These are phyloP conservation scores for Osmoderma eremita DNA, from an alignment of 2,888 invertebrate species.

Conservation along the genomic window DNA sequence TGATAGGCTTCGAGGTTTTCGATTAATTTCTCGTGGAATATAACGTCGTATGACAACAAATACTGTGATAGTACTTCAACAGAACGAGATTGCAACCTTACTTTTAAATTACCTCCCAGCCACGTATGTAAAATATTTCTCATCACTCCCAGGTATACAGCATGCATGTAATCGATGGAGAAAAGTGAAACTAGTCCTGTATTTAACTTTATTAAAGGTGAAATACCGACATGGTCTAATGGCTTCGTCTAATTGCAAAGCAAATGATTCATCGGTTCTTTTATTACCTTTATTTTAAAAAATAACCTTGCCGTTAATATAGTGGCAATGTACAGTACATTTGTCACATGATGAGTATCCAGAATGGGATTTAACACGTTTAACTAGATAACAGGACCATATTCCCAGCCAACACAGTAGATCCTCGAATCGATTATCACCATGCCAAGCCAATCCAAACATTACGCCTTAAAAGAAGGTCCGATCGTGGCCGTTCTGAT, in stretches of 20 bases:
- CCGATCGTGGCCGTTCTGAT: too few relatives aligned
- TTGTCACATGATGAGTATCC: too few relatives aligned
- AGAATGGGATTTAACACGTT: too few relatives aligned
- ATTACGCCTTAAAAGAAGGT: too few relatives aligned
- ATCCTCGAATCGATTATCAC: too few relatives aligned
- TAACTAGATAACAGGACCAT: too few relatives aligned
- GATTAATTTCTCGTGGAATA: constrained; percentile 41
- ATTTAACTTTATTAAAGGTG: constrained; percentile 34
- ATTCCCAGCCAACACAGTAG: too few relatives aligned
- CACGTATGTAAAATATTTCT: constrained; percentile 33
- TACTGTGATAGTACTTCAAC: not conserved
- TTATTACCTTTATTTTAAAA: constrained; percentile 21
- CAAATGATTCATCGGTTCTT: constrained; percentile 28
- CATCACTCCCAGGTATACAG: constrained; percentile 38
- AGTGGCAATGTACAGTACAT: too few relatives aligned
- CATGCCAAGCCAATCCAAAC: too few relatives aligned
- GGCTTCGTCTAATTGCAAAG: constrained; percentile 1
- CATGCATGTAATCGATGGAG: too few relatives aligned
- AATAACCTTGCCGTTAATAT: too few relatives aligned
- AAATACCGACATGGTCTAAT: constrained; percentile 30
- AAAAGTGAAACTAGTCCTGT: constrained; percentile 18
- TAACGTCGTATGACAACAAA: not conserved
- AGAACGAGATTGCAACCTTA: not conserved
- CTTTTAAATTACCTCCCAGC: constrained; percentile 16
- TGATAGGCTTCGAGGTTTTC: constrained; percentile 40